These are phyloP conservation scores for Troglohyphantes excavatus DNA, from an alignment of 2,888 invertebrate genomes.

Conservation along the genomic window DNA sequence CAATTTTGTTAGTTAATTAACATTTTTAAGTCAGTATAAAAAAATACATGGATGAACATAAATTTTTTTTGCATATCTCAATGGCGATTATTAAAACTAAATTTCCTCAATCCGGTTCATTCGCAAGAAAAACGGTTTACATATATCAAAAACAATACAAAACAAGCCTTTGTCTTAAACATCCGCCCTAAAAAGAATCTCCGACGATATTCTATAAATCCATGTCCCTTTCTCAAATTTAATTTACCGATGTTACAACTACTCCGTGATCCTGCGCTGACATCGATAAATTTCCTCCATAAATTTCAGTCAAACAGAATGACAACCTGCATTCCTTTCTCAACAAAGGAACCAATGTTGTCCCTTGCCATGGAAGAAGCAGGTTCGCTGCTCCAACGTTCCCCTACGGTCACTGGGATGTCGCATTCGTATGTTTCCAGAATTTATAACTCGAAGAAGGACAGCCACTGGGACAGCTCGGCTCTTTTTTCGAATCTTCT, in stretches of 20 bases:
- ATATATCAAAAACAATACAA: neutral
- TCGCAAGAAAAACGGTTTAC: too few species aligned
- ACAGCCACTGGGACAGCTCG: neutral
- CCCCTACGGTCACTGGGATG: neutral
- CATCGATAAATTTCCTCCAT: slow-evolving; percentile 10
- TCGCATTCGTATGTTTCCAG: slow-evolving; percentile 19
- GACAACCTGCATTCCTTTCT: slow-evolving; percentile 15
- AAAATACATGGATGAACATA: too few species aligned
- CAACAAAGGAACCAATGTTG: slow-evolving; percentile 52
- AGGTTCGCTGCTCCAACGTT: neutral
- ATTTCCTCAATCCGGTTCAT: too few species aligned
- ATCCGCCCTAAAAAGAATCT: neutral
- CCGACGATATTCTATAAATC: neutral
- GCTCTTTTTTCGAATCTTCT: neutral
- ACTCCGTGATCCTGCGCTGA: neutral
- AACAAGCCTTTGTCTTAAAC: neutral
- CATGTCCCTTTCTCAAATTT: neutral
- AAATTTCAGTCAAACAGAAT: slow-evolving; percentile 26
- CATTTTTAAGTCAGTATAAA: too few species aligned
- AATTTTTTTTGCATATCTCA: too few species aligned
- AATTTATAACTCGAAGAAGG: slow-evolving; percentile 27
- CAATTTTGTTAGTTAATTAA: too few species aligned
- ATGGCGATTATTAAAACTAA: too few species aligned
- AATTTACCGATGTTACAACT: neutral
- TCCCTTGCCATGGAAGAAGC: neutral